Evolutionary conservation across 2,888 invertebrate genomes (phyloP).

Genomic region (Toxonevra muliebris): DNA sequence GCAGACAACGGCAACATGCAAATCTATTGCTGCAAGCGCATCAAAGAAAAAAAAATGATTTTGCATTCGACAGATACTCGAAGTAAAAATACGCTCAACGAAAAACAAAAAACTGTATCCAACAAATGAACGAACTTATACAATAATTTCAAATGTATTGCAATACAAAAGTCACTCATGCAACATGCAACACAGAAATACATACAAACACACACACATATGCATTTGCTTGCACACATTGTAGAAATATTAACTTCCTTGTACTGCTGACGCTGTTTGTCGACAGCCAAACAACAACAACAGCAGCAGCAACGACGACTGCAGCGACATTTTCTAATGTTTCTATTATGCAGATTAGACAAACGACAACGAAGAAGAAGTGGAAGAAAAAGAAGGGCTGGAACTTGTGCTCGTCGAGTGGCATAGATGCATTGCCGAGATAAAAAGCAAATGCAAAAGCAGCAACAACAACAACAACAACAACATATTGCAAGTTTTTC

Average conservation of each 20-base stretch:
- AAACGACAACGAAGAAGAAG: slow-evolving; percentile 25
- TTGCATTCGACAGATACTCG: no score
- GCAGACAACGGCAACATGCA: not conserved
- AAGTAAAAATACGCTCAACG: not conserved
- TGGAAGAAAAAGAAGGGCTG: slow-evolving; percentile 1
- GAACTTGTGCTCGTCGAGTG: not conserved
- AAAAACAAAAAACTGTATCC: slow-evolving; percentile 16
- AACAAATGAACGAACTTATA: not conserved
- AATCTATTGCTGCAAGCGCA: slow-evolving; percentile 13
- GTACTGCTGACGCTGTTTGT: slow-evolving; percentile 1
- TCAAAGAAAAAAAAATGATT: not conserved
- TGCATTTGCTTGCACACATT: no score
- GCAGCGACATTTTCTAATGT: slow-evolving; percentile 13
- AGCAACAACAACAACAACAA: slow-evolving; percentile 18
- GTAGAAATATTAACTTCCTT: no score
- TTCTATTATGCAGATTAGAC: slow-evolving; percentile 28
- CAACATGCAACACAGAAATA: not conserved
- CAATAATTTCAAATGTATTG: no score
- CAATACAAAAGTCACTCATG: no score
- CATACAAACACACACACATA: not conserved
- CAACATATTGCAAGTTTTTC: slow-evolving; percentile 14
- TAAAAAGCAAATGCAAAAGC: slow-evolving; percentile 5
- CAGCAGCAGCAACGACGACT: slow-evolving; percentile 33
- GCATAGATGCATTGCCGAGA: slow-evolving; percentile 26
- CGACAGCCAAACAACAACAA: slow-evolving; percentile 25